phyloP scores from a whole-genome alignment of 2,888 invertebrate species.

The Therioaphis trifolii region DNA sequence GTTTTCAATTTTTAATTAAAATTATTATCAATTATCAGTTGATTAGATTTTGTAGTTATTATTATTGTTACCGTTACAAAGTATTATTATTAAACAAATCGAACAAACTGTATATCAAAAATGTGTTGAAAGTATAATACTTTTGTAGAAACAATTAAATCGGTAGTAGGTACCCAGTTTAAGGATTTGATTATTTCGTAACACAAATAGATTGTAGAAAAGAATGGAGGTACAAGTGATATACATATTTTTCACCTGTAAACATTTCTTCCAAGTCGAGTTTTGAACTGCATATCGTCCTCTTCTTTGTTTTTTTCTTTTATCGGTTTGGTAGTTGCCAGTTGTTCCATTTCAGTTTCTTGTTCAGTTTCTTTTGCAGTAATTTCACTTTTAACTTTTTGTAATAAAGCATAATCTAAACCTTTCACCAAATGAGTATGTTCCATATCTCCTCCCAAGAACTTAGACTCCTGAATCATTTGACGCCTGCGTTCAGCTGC shows the following conservation, averaged over 20 bases:
- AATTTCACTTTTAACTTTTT: slow-evolving; percentile 92
- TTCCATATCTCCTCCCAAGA: slow-evolving; percentile 99
- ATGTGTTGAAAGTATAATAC: no score
- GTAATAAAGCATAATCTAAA: slow-evolving; percentile 88
- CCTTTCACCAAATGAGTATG: slow-evolving; percentile 99
- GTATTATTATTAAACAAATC: no score
- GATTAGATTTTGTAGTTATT: no score
- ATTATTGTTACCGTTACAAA: no score
- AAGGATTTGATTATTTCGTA: slow-evolving; percentile 21
- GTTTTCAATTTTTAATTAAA: no score
- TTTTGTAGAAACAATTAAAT: no score
- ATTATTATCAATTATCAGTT: no score
- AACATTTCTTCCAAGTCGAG: slow-evolving; percentile 82
- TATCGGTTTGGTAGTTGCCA: slow-evolving; percentile 73
- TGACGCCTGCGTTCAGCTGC: slow-evolving; percentile 94
- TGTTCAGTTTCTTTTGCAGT: slow-evolving; percentile 81
- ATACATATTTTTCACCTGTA: slow-evolving; percentile 68
- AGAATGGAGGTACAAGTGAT: slow-evolving; percentile 65
- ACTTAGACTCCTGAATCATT: slow-evolving; percentile 98
- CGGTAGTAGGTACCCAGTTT: background rate
- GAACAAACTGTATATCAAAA: no score
- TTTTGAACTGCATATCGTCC: slow-evolving; percentile 85
- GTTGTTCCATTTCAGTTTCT: slow-evolving; percentile 83
- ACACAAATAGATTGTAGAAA: slow-evolving; percentile 67
- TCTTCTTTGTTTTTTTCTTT: slow-evolving; percentile 73